Evolutionary conservation across 1,140 invertebrate species (phyloP).

Genomic region (Cheumatopsyche charites): DNA sequence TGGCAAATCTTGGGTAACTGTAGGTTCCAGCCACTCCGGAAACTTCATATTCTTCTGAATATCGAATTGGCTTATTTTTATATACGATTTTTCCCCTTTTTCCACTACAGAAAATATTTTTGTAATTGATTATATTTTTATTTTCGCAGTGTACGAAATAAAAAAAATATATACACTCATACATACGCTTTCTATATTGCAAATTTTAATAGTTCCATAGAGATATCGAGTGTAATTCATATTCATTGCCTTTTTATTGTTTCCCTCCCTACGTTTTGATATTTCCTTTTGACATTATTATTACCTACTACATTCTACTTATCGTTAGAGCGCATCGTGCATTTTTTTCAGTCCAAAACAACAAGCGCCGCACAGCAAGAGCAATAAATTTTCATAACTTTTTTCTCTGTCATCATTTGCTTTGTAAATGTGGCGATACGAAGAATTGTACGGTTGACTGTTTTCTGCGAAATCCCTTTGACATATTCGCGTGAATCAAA

Average conservation of each 20-base stretch:
- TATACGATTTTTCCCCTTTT: conserved; percentile 1
- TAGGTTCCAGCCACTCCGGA: conserved; percentile 9
- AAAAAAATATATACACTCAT: neutral
- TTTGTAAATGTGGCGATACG: conserved; percentile 34
- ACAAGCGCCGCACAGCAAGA: neutral
- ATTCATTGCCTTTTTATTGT: neutral
- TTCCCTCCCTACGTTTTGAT: neutral
- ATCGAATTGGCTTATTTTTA: conserved; percentile 31
- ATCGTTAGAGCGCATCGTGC: neutral
- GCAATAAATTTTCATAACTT: conserved; percentile 34
- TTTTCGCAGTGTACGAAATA: no score
- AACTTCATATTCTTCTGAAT: conserved; percentile 36
- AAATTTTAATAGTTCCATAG: no score
- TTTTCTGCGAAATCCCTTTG: conserved; percentile 35
- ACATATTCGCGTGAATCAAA: conserved; percentile 32
- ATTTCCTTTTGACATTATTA: neutral
- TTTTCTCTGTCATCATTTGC: conserved; percentile 32
- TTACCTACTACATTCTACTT: neutral
- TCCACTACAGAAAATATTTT: neutral
- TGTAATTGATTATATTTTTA: no score
- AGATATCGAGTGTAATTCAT: no score
- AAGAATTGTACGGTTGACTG: conserved; percentile 30
- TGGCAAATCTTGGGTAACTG: conserved; percentile 31
- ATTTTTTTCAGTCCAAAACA: neutral
- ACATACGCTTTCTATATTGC: neutral